phyloP scores from a whole-genome alignment of 2,113 vertebrate species.

The Paraplagusia blochii region DNA sequence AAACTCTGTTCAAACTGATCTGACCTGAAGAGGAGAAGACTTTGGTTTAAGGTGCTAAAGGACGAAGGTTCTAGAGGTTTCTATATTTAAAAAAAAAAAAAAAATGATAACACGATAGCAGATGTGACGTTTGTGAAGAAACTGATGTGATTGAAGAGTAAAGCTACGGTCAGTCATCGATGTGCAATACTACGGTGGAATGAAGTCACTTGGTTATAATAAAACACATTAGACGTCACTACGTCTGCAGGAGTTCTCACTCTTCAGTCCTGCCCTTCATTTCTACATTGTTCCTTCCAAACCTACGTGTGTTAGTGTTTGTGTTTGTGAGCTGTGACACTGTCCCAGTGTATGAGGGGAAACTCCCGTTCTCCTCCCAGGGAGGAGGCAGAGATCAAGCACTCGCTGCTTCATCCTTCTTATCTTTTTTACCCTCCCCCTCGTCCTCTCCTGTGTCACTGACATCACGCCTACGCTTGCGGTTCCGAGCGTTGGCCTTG shows the following conservation, averaged over 20 bases:
- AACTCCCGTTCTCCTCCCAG: not conserved
- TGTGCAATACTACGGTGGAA: constrained; percentile 50
- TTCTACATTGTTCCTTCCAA: constrained; percentile 1
- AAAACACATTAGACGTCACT: constrained; percentile 29
- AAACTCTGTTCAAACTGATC: constrained; percentile 20
- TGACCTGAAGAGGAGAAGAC: constrained; percentile 26
- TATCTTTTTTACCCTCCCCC: constrained; percentile 70
- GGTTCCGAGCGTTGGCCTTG: constrained; percentile 63
- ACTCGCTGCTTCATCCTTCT: constrained; percentile 55
- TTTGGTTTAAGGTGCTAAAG: constrained; percentile 53
- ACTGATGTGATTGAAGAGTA: constrained; percentile 19
- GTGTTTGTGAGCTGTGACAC: constrained; percentile 48
- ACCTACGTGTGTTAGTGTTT: constrained; percentile 47
- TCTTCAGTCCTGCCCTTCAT: constrained; percentile 18
- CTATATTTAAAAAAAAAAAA: too few species aligned
- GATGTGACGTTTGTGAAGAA: constrained; percentile 19
- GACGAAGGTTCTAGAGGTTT: constrained; percentile 15
- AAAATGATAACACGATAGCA: constrained; percentile 12
- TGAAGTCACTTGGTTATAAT: constrained; percentile 14
- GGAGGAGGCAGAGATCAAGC: constrained; percentile 42
- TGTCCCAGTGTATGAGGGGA: constrained; percentile 47
- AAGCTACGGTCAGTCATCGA: constrained; percentile 39
- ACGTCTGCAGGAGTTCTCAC: constrained; percentile 39
- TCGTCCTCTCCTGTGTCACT: constrained; percentile 56
- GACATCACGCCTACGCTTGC: constrained; percentile 71